Conservation (phyloP, 1,140 invertebrate genomes). For the Potamilus streckersoni region DNA sequence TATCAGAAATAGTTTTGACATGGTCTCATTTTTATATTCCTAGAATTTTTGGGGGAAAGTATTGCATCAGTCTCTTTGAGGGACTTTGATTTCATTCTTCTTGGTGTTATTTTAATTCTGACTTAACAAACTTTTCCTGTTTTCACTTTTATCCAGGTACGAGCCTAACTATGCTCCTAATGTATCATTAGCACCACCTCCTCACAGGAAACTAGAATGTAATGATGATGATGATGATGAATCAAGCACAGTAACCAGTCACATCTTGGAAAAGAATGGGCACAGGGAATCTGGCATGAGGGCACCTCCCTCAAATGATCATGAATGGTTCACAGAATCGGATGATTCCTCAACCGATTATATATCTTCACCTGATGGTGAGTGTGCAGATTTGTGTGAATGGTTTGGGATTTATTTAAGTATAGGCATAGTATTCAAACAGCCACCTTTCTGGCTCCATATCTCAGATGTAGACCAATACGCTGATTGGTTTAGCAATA, state of each 20-base stretch:
- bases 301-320: too few species aligned
- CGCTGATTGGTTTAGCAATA: too few species aligned
- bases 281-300: too few species aligned
- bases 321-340: slow-evolving; percentile 40
- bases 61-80: too few species aligned
- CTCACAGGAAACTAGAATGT: slow-evolving; percentile 43
- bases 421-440: too few species aligned
- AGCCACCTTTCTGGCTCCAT: too few species aligned
- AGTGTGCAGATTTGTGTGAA: slow-evolving; percentile 4
- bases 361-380: slow-evolving; percentile 48
- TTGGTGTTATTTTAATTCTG: background rate
- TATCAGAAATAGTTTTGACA: background rate
- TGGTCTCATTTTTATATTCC: too few species aligned
- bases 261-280: background rate
- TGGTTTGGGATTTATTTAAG: too few species aligned
- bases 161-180: slow-evolving; percentile 65
- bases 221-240: slow-evolving; percentile 35
- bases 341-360: slow-evolving; percentile 52
- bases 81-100: too few species aligned
- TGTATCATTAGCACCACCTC: slow-evolving; percentile 60
- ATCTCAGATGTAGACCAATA: too few species aligned
- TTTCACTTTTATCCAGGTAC: slow-evolving; percentile 49
- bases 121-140: background rate
- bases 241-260: slow-evolving; percentile 14
- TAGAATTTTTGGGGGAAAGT: too few species aligned